Percentiles rank a stretch among this genome's conserved stretches.
Evolutionary conservation across 2,113 vertebrate species (phyloP).

Genomic region (Apeltes quadracus): DNA sequence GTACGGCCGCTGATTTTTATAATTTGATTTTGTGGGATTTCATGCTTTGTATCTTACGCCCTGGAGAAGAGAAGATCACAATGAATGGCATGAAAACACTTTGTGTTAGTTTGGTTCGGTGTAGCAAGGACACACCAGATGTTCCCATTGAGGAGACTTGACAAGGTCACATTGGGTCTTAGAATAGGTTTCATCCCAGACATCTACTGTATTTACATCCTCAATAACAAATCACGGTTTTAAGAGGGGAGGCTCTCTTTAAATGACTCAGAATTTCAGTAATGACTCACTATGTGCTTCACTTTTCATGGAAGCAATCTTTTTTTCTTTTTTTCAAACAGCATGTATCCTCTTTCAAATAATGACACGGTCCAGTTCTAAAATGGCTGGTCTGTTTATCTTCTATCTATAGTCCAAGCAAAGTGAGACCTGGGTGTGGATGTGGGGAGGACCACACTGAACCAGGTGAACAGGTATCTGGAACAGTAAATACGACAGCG

Average conservation of each 20-base stretch:
- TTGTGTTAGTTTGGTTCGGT: not conserved
- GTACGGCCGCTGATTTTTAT: slow-evolving; percentile 18
- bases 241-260: slow-evolving; percentile 48
- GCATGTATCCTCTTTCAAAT: slow-evolving; percentile 50
- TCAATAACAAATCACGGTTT: slow-evolving; percentile 26
- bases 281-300: slow-evolving; percentile 65
- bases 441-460: slow-evolving; percentile 39
- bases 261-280: slow-evolving; percentile 69
- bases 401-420: slow-evolving; percentile 29
- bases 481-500: not conserved
- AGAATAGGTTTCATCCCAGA: not conserved
- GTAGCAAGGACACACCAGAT: not conserved
- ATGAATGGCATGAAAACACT: not conserved
- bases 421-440: slow-evolving; percentile 40
- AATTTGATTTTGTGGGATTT: slow-evolving; percentile 29
- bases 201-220: slow-evolving; percentile 1
- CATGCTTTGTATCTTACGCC: slow-evolving; percentile 20
- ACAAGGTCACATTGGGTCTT: not conserved
- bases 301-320: slow-evolving; percentile 34
- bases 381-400: slow-evolving; percentile 27
- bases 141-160: not conserved
- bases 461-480: slow-evolving; percentile 42
- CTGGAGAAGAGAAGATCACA: slow-evolving; percentile 3
- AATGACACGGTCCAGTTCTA: slow-evolving; percentile 41
- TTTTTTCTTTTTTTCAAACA: slow-evolving; percentile 16